Percentiles rank a stretch among this genome's conserved stretches.
These are phyloP conservation scores for Engraulis encrasicolus DNA, from an alignment of 2,113 vertebrate species.

Conservation along the genomic window DNA sequence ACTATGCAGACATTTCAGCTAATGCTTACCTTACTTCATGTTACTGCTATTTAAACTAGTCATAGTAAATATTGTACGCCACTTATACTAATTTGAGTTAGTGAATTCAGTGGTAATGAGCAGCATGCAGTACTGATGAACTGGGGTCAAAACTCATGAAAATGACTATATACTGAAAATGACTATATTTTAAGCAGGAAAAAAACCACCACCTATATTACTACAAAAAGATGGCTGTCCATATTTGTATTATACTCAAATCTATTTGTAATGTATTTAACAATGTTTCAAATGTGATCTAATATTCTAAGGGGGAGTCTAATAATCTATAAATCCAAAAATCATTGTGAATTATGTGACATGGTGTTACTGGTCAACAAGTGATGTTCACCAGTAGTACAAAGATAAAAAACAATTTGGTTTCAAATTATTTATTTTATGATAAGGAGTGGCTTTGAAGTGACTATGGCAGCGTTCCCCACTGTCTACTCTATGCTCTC, in stretches of 20 bases:
- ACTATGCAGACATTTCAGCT: slow-evolving; percentile 68
- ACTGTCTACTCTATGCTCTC: neutral
- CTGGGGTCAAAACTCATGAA: no score
- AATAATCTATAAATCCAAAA: neutral
- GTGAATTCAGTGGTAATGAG: neutral
- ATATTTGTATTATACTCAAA: no score
- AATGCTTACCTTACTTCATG: slow-evolving; percentile 48
- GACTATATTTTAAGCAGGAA: no score
- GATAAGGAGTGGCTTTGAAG: neutral
- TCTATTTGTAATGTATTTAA: no score
- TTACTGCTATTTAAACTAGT: neutral
- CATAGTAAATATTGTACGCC: neutral
- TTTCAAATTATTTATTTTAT: neutral
- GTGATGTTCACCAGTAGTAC: neutral
- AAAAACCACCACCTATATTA: no score
- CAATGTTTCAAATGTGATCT: neutral
- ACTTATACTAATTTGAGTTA: neutral
- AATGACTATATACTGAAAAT: no score
- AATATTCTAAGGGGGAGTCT: neutral
- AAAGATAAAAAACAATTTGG: neutral
- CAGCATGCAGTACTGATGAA: neutral
- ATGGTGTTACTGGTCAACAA: neutral
- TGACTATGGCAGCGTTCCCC: no score
- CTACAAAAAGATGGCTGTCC: no score
- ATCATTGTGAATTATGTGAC: neutral